Base-by-base conservation (phyloP, 2,797 vertebrate genomes). In the Pelobates cultripes region DNA sequence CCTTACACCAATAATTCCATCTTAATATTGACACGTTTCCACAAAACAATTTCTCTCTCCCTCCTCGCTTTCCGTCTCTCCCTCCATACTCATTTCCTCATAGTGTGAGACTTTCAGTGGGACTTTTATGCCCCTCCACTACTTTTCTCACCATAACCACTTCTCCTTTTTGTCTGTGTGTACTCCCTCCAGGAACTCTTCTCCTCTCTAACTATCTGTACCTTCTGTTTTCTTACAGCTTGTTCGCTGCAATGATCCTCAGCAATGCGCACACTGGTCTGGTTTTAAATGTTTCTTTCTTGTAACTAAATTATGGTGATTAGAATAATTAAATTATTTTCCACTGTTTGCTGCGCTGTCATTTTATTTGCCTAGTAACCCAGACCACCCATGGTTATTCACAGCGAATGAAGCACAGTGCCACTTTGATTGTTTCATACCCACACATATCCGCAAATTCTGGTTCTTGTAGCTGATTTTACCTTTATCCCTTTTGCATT, bases 291-390 rank as follows among this genome's bases (percentile, higher is more conserved):
- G 75, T 64, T 57, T 41, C 73, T 70, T 70, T 64, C 73, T 13
- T 70, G 61, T 64, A 40, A 28, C n/a, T 64, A 40, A 2, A 7
- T 6, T 40, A 28, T 69, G 61, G 74, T 78, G 14, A 79, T 69
- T 73, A 6, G 10, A 77, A 40, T 80, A n/a, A 67, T 81, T 84
- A 84, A 84, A 84, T 79, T 84, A 79, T 84, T 84, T 83, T 79
- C 13, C 15, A 75, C 6, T 83, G 14, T 70, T 42, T 57, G 67
- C 55, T 78, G 28, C 7, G 15, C 70, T 63, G 40, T 74, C 47
- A 14, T 74, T 42, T 70, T 43, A 10, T 68, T 41, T 40, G 3
- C 17, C n/a, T 28, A 64, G 61, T 28, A 64, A 17, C 3, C 6
- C 4, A 0, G 7, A 64, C 61, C 28, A 28, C 28, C 28, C 28